A percentile compares a stretch with the other conserved stretches of the same genome.
These are phyloP conservation scores for Candidula unifasciata DNA, from an alignment of 2,888 invertebrate species.

Conservation along the genomic window DNA sequence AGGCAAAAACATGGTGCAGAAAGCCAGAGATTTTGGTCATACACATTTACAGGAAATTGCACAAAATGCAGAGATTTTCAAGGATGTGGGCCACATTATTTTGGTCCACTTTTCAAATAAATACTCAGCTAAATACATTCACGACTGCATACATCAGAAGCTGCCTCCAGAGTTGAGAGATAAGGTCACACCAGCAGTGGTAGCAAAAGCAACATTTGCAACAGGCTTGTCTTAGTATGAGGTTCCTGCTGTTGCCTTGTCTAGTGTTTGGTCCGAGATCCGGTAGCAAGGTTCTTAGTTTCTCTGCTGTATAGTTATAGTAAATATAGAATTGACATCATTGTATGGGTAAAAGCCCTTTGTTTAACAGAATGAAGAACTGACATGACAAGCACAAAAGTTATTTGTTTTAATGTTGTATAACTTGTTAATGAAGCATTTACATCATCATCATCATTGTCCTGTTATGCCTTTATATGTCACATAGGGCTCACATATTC, in stretches of 20 bases:
- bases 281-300: too few relatives aligned
- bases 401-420: too few relatives aligned
- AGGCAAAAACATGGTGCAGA: constrained; percentile 55
- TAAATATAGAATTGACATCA: too few relatives aligned
- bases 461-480: too few relatives aligned
- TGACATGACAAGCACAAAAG: too few relatives aligned
- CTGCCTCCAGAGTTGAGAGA: constrained; percentile 59
- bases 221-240: neutral
- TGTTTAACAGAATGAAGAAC: too few relatives aligned
- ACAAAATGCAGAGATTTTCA: constrained; percentile 67
- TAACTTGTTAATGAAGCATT: too few relatives aligned
- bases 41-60: constrained; percentile 68
- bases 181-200: constrained; percentile 63
- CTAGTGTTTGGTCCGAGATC: neutral
- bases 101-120: constrained; percentile 74
- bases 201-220: constrained; percentile 54
- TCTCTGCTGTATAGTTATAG: too few relatives aligned
- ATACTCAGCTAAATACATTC: constrained; percentile 65
- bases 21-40: constrained; percentile 70
- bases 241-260: neutral
- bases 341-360: too few relatives aligned
- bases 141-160: constrained; percentile 52
- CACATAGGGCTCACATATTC: too few relatives aligned
- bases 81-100: constrained; percentile 64
- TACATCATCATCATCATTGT: too few relatives aligned